These are phyloP conservation scores for Sebastes cheni DNA, from an alignment of 2,797 vertebrate genomes.

Conservation along the genomic window DNA sequence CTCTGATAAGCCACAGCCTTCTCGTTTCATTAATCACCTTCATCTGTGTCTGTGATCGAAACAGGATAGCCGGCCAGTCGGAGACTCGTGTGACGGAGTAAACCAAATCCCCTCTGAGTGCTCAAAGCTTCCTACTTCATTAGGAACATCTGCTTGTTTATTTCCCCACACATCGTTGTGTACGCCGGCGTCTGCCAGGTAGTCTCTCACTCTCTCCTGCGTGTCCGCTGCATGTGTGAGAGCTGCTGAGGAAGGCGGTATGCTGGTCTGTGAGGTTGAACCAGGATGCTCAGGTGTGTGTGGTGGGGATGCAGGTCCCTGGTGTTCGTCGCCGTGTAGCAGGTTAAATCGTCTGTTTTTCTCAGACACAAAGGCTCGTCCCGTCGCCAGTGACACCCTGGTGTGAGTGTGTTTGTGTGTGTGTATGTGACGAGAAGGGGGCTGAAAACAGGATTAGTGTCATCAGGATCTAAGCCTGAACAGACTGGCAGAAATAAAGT, in stretches of 20 bases:
- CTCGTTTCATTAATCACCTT: conserved; percentile 62
- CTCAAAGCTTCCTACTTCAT: conserved; percentile 65
- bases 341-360: conserved; percentile 71
- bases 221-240: conserved; percentile 6
- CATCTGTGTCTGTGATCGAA: conserved; percentile 48
- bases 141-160: conserved; percentile 76
- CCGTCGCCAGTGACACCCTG: conserved; percentile 59
- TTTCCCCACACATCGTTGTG: conserved; percentile 40
- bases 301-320: not conserved
- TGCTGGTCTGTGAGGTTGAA: not conserved
- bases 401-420: conserved; percentile 48
- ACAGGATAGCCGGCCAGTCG: conserved; percentile 5
- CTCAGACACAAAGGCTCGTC: conserved; percentile 77
- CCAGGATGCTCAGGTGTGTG: conserved; percentile 1
- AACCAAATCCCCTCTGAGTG: conserved; percentile 63
- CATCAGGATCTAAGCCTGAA: conserved; percentile 77
- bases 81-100: conserved; percentile 34
- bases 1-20: conserved; percentile 21
- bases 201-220: conserved; percentile 33
- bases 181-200: conserved; percentile 35
- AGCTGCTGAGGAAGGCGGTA: conserved; percentile 27
- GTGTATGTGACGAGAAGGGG: conserved; percentile 42
- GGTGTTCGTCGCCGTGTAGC: conserved; percentile 6
- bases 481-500: conserved; percentile 76
- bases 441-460: conserved; percentile 83